phyloP scores from a whole-genome alignment of 2,113 vertebrate genomes.

The Calypte anna region DNA sequence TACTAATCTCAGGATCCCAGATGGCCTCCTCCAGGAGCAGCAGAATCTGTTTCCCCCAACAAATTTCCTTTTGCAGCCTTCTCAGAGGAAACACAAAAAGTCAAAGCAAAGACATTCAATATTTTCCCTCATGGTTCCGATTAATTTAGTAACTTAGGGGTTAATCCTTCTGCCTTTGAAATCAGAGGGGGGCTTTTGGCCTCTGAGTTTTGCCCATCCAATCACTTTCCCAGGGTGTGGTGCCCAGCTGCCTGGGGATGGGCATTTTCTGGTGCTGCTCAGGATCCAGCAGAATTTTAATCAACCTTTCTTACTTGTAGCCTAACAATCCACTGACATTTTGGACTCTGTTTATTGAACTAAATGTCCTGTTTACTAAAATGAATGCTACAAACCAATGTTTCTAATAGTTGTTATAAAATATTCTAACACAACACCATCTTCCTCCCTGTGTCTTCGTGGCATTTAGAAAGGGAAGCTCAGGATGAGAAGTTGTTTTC shows the following conservation, averaged over 20 bases:
- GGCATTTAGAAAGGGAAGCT: background rate
- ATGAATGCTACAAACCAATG: background rate
- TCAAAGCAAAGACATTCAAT: background rate
- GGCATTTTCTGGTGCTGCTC: background rate
- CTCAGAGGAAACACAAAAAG: background rate
- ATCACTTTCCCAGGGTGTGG: background rate
- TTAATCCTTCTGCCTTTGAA: background rate
- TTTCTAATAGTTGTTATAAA: background rate
- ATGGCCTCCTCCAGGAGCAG: slow-evolving; percentile 3
- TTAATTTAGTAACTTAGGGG: background rate
- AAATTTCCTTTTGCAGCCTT: slow-evolving; percentile 25
- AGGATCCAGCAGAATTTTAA: background rate
- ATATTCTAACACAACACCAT: background rate
- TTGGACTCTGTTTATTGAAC: background rate
- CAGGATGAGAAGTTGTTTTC: background rate
- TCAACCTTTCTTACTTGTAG: background rate
- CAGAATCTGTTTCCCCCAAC: background rate
- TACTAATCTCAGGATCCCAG: slow-evolving; percentile 35
- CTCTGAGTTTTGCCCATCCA: background rate
- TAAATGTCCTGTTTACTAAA: background rate
- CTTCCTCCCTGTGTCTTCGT: background rate
- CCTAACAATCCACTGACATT: background rate
- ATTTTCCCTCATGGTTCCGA: background rate
- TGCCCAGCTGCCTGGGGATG: background rate
- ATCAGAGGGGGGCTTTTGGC: background rate